Evolutionary conservation across 1,140 invertebrate species (phyloP).

Genomic region (Octopus bimaculoides): DNA sequence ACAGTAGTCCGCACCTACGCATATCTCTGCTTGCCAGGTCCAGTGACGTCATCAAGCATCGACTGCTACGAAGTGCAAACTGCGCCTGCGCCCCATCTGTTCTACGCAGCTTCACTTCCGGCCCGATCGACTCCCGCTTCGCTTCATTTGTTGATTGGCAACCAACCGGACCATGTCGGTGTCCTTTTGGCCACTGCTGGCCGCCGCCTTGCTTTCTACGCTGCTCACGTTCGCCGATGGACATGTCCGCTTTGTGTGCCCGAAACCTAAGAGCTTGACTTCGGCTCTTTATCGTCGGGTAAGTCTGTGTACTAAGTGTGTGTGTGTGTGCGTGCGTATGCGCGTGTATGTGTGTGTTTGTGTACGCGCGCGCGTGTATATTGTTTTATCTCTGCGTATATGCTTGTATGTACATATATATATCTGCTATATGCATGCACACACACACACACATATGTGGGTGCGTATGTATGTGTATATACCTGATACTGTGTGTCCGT

Average conservation of each 20-base stretch:
- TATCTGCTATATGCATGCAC: background rate
- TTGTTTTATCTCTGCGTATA: background rate
- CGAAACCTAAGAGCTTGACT: conserved; percentile 20
- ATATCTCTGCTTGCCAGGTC: too few species aligned
- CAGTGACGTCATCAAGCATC: too few species aligned
- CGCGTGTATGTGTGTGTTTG: too few species aligned
- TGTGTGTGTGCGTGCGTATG: background rate
- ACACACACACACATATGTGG: too few species aligned
- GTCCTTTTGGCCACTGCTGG: background rate
- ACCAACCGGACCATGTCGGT: background rate
- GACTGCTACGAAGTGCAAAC: too few species aligned
- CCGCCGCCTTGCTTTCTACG: background rate
- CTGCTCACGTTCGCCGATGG: conserved; percentile 4
- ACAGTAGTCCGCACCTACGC: too few species aligned
- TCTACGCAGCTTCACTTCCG: too few species aligned
- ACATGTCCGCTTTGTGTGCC: conserved; percentile 30
- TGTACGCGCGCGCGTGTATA: too few species aligned
- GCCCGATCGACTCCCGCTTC: too few species aligned
- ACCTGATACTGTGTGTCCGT: too few species aligned
- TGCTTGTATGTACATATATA: background rate
- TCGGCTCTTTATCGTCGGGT: conserved; percentile 21
- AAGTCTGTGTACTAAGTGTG: background rate
- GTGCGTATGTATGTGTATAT: too few species aligned
- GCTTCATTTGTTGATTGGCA: background rate
- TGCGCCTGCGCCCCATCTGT: too few species aligned